Evolutionary conservation across 2,888 invertebrate species (phyloP).

Genomic region (Netelia virgata): DNA sequence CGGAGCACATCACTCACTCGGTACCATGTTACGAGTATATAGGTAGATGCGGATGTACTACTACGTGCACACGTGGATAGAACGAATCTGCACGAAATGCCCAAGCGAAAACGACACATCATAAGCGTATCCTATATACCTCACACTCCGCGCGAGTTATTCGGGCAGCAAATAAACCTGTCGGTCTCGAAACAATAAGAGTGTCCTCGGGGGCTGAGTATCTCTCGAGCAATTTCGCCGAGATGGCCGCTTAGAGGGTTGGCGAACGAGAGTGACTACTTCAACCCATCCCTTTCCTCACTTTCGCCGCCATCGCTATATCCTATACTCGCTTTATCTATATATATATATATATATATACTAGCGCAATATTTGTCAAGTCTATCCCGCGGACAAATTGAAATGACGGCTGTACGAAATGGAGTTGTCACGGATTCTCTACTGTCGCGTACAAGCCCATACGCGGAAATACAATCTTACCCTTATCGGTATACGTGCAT

Average conservation of each 20-base stretch:
- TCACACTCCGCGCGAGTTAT: conserved; percentile 76
- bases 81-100: not conserved
- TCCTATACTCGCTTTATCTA: not conserved
- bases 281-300: not conserved
- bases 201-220: conserved; percentile 76
- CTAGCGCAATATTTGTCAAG: conserved; percentile 79
- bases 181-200: conserved; percentile 82
- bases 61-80: not conserved
- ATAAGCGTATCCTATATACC: conserved; percentile 44
- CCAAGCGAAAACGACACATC: conserved; percentile 42
- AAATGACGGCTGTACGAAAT: conserved; percentile 78
- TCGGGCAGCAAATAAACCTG: conserved; percentile 83
- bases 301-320: not conserved
- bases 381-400: conserved; percentile 77
- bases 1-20: not conserved
- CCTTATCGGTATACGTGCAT: conserved; percentile 7
- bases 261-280: conserved; percentile 59
- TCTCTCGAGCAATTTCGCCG: conserved; percentile 73
- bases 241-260: conserved; percentile 71
- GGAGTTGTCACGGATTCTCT: conserved; percentile 73
- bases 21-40: conserved; percentile 23
- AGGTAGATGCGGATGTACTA: not conserved
- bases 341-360: conserved; percentile 40
- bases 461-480: conserved; percentile 16
- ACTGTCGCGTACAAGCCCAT: not conserved